Evolutionary conservation across 2,113 vertebrate species (phyloP).

Genomic region (Antigone vipio): DNA sequence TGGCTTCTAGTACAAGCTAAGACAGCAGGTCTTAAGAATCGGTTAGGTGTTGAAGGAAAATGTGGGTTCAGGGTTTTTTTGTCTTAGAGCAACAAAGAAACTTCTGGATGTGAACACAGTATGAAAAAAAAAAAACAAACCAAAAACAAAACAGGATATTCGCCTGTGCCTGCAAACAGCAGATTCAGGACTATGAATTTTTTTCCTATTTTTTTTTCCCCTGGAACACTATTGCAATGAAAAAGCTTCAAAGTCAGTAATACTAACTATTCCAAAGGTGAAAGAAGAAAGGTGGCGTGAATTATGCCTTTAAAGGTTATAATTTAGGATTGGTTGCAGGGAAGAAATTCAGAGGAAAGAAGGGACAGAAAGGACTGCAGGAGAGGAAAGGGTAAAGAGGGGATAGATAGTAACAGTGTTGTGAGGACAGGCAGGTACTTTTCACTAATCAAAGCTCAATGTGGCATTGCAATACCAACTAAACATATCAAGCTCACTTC

Average conservation of each 20-base stretch:
- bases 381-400: not conserved
- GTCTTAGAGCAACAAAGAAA: not conserved
- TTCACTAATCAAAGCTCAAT: not conserved
- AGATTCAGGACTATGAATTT: not conserved
- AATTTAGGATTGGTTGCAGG: not conserved
- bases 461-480: not conserved
- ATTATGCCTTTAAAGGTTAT: not conserved
- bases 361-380: not conserved
- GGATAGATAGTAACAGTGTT: not conserved
- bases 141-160: not conserved
- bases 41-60: not conserved
- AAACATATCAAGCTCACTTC: not conserved
- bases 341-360: not conserved
- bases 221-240: not conserved
- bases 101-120: not conserved
- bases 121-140: not conserved
- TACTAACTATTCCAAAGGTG: not conserved
- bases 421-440: not conserved
- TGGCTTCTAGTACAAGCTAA: not conserved
- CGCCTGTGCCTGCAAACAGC: accelerated
- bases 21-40: not conserved
- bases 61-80: accelerated
- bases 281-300: not conserved
- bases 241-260: not conserved
- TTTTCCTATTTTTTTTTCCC: accelerated